Evolutionary conservation across 2,888 invertebrate genomes (phyloP).

Genomic region (Ptychoptera contaminata): DNA sequence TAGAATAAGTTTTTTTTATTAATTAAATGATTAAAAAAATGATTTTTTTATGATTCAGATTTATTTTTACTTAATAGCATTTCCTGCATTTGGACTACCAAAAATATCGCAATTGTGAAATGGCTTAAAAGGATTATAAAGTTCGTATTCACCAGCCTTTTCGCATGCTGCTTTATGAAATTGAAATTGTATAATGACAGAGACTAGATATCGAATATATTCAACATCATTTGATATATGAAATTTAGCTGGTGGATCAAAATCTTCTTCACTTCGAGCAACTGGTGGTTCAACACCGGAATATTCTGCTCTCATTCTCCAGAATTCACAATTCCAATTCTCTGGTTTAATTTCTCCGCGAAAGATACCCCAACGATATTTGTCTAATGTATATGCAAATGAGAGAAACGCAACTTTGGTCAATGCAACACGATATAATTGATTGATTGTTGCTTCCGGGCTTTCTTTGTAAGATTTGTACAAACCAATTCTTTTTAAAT

Average conservation of each 20-base stretch:
- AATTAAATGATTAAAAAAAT: background rate
- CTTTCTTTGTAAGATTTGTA: slow-evolving; percentile 41
- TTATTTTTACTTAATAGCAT: slow-evolving; percentile 39
- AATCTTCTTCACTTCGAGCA: slow-evolving; percentile 44
- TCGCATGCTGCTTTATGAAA: slow-evolving; percentile 55
- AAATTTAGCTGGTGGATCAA: slow-evolving; percentile 62
- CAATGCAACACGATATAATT: slow-evolving; percentile 45
- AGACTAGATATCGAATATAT: slow-evolving; percentile 58
- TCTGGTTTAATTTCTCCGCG: slow-evolving; percentile 39
- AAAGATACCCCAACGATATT: slow-evolving; percentile 54
- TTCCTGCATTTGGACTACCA: slow-evolving; percentile 62
- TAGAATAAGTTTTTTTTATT: slow-evolving; percentile 17
- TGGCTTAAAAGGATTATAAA: slow-evolving; percentile 43
- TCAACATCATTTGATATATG: slow-evolving; percentile 56
- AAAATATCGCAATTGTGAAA: slow-evolving; percentile 79
- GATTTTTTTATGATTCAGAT: background rate
- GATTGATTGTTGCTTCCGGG: slow-evolving; percentile 45
- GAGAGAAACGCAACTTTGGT: slow-evolving; percentile 54
- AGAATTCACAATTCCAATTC: slow-evolving; percentile 49
- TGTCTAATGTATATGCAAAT: slow-evolving; percentile 50
- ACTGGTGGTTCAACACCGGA: slow-evolving; percentile 52
- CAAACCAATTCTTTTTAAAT: slow-evolving; percentile 50
- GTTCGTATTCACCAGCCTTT: slow-evolving; percentile 61
- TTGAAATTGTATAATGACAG: slow-evolving; percentile 65
- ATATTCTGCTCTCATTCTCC: slow-evolving; percentile 42